Conservation (phyloP, 2,113 vertebrate species). For the Hippoglossus stenolepis region DNA sequence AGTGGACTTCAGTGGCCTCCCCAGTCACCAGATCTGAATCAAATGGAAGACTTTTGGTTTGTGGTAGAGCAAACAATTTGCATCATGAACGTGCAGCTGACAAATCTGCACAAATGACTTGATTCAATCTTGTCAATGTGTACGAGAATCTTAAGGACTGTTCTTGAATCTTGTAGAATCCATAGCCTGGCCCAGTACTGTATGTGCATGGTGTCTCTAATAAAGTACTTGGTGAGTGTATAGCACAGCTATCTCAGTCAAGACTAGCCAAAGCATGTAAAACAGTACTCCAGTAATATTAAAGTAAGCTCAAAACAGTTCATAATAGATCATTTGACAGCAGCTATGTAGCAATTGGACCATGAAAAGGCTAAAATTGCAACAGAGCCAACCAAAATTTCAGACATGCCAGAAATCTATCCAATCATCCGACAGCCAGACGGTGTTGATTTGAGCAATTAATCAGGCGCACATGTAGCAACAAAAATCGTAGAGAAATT, state of each 20-base stretch:
- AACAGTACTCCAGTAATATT: neutral
- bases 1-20: neutral
- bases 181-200: neutral
- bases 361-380: neutral
- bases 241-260: neutral
- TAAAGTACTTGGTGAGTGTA: neutral
- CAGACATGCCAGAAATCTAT: conserved; percentile 9
- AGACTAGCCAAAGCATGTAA: neutral
- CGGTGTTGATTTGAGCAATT: conserved; percentile 8
- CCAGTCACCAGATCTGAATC: neutral
- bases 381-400: conserved; percentile 1
- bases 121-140: neutral
- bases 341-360: neutral
- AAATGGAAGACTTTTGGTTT: neutral
- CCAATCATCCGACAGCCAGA: conserved; percentile 5
- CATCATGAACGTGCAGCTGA: neutral
- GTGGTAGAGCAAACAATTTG: neutral
- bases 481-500: neutral
- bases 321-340: neutral
- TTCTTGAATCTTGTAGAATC: neutral
- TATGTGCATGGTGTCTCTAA: neutral
- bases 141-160: neutral
- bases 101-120: neutral
- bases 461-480: neutral
- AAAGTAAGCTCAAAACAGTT: neutral